Base-by-base conservation (phyloP, 2,113 vertebrate genomes). In the Cochlearius cochlearius region DNA sequence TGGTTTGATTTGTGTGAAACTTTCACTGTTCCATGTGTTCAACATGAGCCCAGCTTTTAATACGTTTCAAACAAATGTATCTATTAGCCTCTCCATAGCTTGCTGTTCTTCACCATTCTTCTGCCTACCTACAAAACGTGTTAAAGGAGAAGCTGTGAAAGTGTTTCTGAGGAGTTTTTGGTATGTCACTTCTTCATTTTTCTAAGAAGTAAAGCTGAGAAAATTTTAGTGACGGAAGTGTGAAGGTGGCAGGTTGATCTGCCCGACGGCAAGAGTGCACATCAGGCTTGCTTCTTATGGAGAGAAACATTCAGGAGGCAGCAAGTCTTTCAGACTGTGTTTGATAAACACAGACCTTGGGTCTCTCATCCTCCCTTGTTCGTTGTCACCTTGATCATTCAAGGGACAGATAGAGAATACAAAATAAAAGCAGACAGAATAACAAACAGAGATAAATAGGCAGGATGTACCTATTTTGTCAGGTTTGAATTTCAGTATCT, bases 351-450 rank as follows among this genome's bases (percentile, higher is more conserved):
- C 9, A 56, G 29, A 62, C 16, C 23, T 53, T 64, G 34, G 3
- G 5, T 73, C 8, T 88, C 36, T 75, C 36, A 59, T 62, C 11
- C 43, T 55, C 18, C 23, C 68, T 69, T 47, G 18, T 39, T 82
- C 21, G 2, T 25, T 71, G 23, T 64, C 0, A 0, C 15, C 16
- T 68, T 6, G 2, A 64, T 76, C 15, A 53, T 67, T 82, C 22
- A n/a, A 56, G 8, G 17, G 38, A 45, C 25, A 68, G n/a, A 41
- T 5, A 77, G 7, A 60, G 15, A 67, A 73, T 12, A 47, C 0
- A 0, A 50, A 79, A 59, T 38, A 53, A 90, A 82, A 90, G 15
- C 27, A 67, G 27, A 53, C 53, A 84, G 41, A 81, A 63, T 2
- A 52, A 49, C 17, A 73, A 75, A 55, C 39, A 41, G 39, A 72